Percentiles rank a stretch among this genome's conserved stretches.
Evolutionary conservation across 2,113 vertebrate genomes (phyloP).

Genomic region (Struthidea cinerea): DNA sequence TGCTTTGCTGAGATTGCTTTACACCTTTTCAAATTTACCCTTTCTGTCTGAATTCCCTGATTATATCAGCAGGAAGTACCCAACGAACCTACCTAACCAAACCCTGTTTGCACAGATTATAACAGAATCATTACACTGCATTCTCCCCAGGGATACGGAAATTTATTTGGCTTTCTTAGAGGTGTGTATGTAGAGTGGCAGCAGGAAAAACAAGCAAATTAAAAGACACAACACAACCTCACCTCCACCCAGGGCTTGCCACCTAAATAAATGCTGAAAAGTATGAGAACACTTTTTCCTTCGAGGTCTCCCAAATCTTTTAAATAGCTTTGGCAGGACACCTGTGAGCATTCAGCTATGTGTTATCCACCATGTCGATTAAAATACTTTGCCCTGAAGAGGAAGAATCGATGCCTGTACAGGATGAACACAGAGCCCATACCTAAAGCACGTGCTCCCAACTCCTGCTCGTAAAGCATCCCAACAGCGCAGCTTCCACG

Average conservation of each 20-base stretch:
- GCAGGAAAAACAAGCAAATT: not conserved
- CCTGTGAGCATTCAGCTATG: accelerated
- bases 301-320: not conserved
- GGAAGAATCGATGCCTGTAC: accelerated
- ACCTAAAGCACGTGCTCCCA: not conserved
- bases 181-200: not conserved
- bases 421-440: not conserved
- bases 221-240: not conserved
- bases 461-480: not conserved
- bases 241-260: not conserved
- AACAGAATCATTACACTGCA: not conserved
- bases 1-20: not conserved
- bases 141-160: not conserved
- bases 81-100: not conserved
- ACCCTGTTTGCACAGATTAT: not conserved
- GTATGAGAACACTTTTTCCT: accelerated
- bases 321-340: not conserved
- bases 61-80: not conserved
- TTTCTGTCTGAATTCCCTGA: not conserved
- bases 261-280: not conserved
- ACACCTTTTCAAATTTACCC: not conserved
- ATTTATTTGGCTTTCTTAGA: not conserved
- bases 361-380: accelerated
- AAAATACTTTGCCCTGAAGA: not conserved
- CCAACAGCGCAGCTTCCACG: accelerated